Percentiles rank a stretch among this genome's conserved stretches.
phyloP scores from a whole-genome alignment of 2,797 vertebrate genomes.

The Cirrhinus molitorella region DNA sequence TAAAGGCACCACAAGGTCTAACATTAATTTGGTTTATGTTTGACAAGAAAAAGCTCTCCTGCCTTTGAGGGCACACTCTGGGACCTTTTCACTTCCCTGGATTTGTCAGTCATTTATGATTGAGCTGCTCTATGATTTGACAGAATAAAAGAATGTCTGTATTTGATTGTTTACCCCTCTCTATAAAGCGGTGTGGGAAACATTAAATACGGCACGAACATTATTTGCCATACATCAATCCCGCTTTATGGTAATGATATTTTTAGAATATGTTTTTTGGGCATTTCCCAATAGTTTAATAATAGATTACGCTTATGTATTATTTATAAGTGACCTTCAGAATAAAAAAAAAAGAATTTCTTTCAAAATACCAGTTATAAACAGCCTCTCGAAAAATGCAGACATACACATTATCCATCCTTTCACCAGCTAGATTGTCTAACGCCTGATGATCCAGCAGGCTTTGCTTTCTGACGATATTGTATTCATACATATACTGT shows the following conservation, averaged over 20 bases:
- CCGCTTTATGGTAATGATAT: conserved; percentile 22
- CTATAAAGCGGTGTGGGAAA: conserved; percentile 11
- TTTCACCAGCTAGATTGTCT: conserved; percentile 8
- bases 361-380: conserved; percentile 44
- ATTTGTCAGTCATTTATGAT: conserved; percentile 86
- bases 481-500: conserved; percentile 24
- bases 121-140: conserved; percentile 75
- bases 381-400: conserved; percentile 30
- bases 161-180: conserved; percentile 70
- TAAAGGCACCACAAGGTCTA: conserved; percentile 80
- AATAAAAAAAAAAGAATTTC: conserved; percentile 11
- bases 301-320: conserved; percentile 44
- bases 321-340: conserved; percentile 55
- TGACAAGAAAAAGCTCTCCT: conserved; percentile 85
- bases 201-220: conserved; percentile 4
- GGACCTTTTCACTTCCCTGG: conserved; percentile 82
- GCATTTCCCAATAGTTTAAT: conserved; percentile 43
- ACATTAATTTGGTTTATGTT: conserved; percentile 89
- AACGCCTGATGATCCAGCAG: conserved; percentile 39
- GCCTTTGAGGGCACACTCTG: conserved; percentile 76
- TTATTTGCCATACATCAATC: conserved; percentile 6
- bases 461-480: conserved; percentile 13
- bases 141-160: conserved; percentile 78
- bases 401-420: conserved; percentile 1
- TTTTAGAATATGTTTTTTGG: conserved; percentile 43